phyloP scores from a whole-genome alignment of 2,113 vertebrate genomes.

The Willisornis vidua region DNA sequence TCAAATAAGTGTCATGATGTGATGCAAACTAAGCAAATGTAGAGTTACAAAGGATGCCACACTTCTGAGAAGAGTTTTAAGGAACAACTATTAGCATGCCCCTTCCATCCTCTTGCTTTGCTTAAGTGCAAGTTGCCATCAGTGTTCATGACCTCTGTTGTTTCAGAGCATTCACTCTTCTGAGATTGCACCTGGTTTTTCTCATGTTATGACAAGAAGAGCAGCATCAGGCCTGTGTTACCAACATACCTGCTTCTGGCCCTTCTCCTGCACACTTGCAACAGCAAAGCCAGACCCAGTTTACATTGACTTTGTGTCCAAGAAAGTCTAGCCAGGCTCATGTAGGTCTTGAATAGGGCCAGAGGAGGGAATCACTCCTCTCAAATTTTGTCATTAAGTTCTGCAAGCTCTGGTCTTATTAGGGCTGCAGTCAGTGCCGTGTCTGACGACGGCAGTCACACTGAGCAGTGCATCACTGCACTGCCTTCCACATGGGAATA shows the following conservation, averaged over 20 bases:
- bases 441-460: fast-evolving
- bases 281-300: neutral
- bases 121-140: neutral
- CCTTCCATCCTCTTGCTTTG: neutral
- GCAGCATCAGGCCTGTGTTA: neutral
- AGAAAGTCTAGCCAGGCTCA: neutral
- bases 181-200: neutral
- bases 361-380: neutral
- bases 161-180: neutral
- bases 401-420: neutral
- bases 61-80: neutral
- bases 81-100: neutral
- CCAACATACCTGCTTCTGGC: neutral
- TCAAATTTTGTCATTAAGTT: neutral
- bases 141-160: neutral
- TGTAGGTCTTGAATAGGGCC: fast-evolving
- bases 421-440: fast-evolving
- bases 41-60: neutral
- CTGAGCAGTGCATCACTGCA: fast-evolving
- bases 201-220: neutral
- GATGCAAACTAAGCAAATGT: neutral
- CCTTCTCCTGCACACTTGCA: neutral
- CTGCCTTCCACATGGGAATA: neutral
- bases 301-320: fast-evolving
- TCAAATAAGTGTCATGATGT: neutral